Evolutionary conservation across 2,888 invertebrate genomes (phyloP).

Genomic region (Pammene fasciana): DNA sequence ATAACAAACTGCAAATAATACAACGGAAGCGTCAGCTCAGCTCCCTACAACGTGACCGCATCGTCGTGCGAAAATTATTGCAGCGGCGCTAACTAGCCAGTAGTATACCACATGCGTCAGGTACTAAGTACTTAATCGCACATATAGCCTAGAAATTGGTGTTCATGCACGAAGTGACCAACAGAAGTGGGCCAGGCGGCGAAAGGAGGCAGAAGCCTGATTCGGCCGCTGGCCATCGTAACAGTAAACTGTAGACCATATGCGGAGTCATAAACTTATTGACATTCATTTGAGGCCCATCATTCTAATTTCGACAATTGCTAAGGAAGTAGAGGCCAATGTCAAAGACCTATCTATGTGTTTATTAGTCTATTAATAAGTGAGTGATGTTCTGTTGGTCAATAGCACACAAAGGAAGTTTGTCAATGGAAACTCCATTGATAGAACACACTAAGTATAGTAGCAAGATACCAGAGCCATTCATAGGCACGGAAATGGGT

Average conservation of each 20-base stretch:
- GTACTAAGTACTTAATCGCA: slow-evolving; percentile 18
- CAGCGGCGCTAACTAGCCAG: slow-evolving; percentile 24
- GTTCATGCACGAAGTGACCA: slow-evolving; percentile 1
- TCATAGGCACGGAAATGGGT: slow-evolving; percentile 20
- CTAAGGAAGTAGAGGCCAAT: neutral
- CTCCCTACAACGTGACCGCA: slow-evolving; percentile 33
- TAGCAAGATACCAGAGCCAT: slow-evolving; percentile 10
- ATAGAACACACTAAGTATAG: neutral
- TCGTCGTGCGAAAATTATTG: slow-evolving; percentile 35
- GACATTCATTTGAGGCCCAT: slow-evolving; percentile 8
- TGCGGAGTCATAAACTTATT: slow-evolving; percentile 22
- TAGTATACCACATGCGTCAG: neutral
- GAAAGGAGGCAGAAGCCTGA: slow-evolving; percentile 2
- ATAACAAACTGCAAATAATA: slow-evolving; percentile 16
- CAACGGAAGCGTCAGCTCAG: slow-evolving; percentile 28
- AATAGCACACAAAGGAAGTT: slow-evolving; percentile 5
- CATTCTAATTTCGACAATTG: slow-evolving; percentile 11
- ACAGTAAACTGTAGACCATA: slow-evolving; percentile 11
- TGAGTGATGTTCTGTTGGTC: neutral
- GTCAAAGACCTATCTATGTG: neutral
- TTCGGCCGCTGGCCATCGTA: neutral
- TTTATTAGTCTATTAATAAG: neutral
- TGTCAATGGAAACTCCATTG: slow-evolving; percentile 13
- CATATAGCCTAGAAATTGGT: slow-evolving; percentile 19
- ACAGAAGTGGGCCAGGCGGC: slow-evolving; percentile 6